Percentiles rank a stretch among this genome's conserved stretches.
phyloP scores from a whole-genome alignment of 2,797 vertebrate genomes.

The Arrhamphus sclerolepis region DNA sequence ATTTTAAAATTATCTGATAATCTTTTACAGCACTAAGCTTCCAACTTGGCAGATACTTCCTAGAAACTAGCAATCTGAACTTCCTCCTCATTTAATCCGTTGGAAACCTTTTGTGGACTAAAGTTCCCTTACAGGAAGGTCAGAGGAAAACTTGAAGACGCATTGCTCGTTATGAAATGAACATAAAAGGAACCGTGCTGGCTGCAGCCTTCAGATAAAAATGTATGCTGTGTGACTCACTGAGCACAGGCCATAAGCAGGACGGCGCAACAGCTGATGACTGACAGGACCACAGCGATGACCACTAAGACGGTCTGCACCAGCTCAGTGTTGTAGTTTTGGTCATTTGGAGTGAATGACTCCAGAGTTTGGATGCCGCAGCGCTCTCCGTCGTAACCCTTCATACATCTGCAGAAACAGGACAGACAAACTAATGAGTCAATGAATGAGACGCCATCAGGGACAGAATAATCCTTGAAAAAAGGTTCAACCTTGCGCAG shows the following conservation, averaged over 20 bases:
- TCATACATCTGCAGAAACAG: constrained; percentile 71
- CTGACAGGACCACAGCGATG: constrained; percentile 79
- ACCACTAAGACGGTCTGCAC: constrained; percentile 77
- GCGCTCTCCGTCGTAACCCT: constrained; percentile 79
- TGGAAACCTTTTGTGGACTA: too few relatives aligned
- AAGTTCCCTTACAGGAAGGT: too few relatives aligned
- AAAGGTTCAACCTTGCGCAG: neutral
- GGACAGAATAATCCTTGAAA: neutral
- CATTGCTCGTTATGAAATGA: neutral
- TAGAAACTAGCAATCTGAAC: too few relatives aligned
- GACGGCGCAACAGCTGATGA: constrained; percentile 81
- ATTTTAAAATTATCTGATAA: neutral
- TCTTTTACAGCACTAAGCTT: too few relatives aligned
- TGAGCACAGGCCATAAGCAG: constrained; percentile 82
- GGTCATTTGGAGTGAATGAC: neutral
- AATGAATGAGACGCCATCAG: too few relatives aligned
- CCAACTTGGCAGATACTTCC: too few relatives aligned
- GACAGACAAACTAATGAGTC: neutral
- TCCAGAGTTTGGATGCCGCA: constrained; percentile 78
- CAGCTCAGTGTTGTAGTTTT: constrained; percentile 40
- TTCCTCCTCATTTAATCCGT: too few relatives aligned
- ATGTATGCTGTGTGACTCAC: constrained; percentile 43
- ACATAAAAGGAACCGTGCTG: accelerated
- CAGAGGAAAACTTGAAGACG: neutral
- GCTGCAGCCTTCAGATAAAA: neutral